Evolutionary conservation across 2,797 vertebrate species (phyloP).

Genomic region (Acanthurus tractus): DNA sequence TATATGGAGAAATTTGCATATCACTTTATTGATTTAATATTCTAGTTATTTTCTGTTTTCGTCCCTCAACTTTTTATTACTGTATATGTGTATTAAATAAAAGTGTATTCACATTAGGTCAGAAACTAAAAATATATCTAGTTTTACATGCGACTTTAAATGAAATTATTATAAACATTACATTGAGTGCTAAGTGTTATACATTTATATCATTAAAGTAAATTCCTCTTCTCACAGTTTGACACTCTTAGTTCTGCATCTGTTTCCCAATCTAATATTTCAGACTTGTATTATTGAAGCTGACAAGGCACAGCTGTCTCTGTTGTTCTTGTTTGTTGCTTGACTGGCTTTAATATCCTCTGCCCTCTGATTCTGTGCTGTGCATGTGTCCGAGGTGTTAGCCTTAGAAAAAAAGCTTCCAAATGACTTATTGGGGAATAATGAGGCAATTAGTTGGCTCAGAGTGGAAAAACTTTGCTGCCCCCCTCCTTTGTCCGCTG

Average conservation of each 20-base stretch:
- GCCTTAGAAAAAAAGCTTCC: constrained; percentile 65
- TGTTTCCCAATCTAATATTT: constrained; percentile 67
- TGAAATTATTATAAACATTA: too few relatives aligned
- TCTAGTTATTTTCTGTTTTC: background rate
- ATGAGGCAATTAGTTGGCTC: constrained; percentile 86
- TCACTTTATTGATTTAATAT: background rate
- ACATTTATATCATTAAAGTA: background rate
- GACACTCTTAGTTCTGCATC: constrained; percentile 38
- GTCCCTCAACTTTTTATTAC: background rate
- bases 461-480: constrained; percentile 79
- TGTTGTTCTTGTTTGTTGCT: constrained; percentile 81
- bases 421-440: constrained; percentile 87
- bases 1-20: background rate
- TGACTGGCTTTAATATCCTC: constrained; percentile 81
- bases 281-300: constrained; percentile 67
- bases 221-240: constrained; percentile 28
- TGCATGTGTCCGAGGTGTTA: constrained; percentile 85
- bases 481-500: constrained; percentile 66
- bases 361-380: constrained; percentile 69
- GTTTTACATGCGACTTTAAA: background rate
- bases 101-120: background rate
- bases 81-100: background rate
- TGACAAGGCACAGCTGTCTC: constrained; percentile 74
- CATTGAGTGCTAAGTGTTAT: too few relatives aligned
- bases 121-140: background rate